These are phyloP conservation scores for Cerceris ruficornis DNA, from an alignment of 2,888 invertebrate species.

Conservation along the genomic window DNA sequence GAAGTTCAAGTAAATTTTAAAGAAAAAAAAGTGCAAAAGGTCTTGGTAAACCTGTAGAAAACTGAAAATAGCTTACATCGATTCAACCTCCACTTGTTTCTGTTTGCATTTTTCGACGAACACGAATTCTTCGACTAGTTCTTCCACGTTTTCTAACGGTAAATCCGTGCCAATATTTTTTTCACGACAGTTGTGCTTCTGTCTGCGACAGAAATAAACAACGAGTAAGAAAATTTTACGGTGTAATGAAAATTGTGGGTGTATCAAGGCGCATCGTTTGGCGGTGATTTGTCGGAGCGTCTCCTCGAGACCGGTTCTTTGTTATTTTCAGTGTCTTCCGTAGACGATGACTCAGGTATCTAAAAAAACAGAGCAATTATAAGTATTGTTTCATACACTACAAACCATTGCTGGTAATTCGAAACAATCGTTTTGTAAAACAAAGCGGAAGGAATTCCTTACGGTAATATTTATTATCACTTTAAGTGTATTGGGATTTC, in stretches of 20 bases:
- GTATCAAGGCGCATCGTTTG: slow-evolving; percentile 33
- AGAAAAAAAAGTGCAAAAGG: neutral
- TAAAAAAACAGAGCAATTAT: slow-evolving; percentile 3
- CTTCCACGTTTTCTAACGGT: neutral
- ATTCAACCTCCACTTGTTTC: too few species aligned
- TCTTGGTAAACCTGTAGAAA: too few species aligned
- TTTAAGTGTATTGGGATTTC: too few species aligned
- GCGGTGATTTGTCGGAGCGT: slow-evolving; percentile 30
- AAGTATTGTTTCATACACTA: neutral
- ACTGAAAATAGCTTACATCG: too few species aligned
- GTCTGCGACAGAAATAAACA: slow-evolving; percentile 41
- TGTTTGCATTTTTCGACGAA: too few species aligned
- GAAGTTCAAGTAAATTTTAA: neutral
- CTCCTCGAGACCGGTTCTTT: slow-evolving; percentile 17
- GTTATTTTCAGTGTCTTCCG: slow-evolving; percentile 19
- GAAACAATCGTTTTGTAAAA: too few species aligned
- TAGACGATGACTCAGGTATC: slow-evolving; percentile 49
- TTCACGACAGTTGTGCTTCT: slow-evolving; percentile 14
- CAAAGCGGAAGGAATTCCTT: too few species aligned
- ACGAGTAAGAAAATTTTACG: slow-evolving; percentile 16
- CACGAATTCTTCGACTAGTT: neutral
- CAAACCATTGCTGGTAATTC: too few species aligned
- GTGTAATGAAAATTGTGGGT: slow-evolving; percentile 23
- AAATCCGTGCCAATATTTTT: slow-evolving; percentile 18
- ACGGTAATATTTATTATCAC: too few species aligned